Percentiles rank a stretch among this genome's conserved stretches.
These are phyloP conservation scores for Drosophila lacteicornis DNA, from an alignment of 1,140 invertebrate genomes.

Conservation along the genomic window DNA sequence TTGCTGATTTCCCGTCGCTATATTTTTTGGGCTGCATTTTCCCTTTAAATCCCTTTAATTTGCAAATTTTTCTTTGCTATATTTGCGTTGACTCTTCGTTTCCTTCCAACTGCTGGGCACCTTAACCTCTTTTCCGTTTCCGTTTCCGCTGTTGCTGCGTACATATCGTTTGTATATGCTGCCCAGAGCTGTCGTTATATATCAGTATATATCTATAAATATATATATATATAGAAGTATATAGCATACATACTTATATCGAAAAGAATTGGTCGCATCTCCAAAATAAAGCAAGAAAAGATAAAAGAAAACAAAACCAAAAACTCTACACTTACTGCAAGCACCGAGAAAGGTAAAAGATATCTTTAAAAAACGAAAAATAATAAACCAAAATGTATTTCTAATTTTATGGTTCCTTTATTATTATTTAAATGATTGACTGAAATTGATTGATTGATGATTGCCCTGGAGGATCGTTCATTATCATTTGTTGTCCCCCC, in stretches of 20 bases:
- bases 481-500: constrained; percentile 13
- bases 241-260: constrained; percentile 66
- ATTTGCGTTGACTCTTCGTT: constrained; percentile 24
- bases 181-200: constrained; percentile 57
- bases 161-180: constrained; percentile 45
- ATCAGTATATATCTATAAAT: constrained; percentile 44
- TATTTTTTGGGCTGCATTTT: constrained; percentile 29
- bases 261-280: constrained; percentile 61
- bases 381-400: constrained; percentile 42
- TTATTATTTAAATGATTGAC: constrained; percentile 49
- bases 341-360: constrained; percentile 84
- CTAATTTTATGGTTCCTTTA: constrained; percentile 28
- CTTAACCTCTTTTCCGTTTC: constrained; percentile 24
- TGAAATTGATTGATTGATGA: background rate
- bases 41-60: background rate
- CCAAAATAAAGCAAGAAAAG: constrained; percentile 27
- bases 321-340: constrained; percentile 84
- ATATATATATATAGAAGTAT: constrained; percentile 61
- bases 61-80: background rate
- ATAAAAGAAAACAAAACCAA: constrained; percentile 58
- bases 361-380: constrained; percentile 33
- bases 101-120: constrained; percentile 26
- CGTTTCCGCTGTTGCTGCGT: constrained; percentile 34
- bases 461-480: background rate
- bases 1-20: constrained; percentile 25